phyloP scores from a whole-genome alignment of 2,797 vertebrate species.

The Momotus momota region DNA sequence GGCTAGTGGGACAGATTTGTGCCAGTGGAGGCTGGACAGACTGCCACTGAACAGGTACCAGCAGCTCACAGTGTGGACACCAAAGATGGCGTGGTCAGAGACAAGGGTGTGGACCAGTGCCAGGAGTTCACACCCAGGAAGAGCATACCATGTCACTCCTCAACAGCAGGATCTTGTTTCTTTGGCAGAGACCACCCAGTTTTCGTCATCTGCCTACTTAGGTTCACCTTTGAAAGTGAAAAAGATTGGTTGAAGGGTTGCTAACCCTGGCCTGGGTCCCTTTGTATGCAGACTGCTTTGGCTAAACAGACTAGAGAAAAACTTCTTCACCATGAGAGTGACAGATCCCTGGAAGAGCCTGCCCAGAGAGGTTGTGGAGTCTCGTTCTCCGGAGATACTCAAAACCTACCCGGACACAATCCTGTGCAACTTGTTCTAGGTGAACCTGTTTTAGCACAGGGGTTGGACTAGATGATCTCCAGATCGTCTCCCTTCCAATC shows the following conservation, averaged over 20 bases:
- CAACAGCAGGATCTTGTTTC: background rate
- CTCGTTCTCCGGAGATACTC: background rate
- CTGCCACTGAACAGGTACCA: background rate
- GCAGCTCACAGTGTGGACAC: background rate
- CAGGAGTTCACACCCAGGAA: fast-evolving
- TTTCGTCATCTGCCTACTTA: background rate
- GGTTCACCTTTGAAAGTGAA: background rate
- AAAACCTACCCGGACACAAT: background rate
- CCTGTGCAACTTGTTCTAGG: background rate
- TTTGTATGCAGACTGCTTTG: background rate
- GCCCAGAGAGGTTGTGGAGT: background rate
- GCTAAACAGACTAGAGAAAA: background rate
- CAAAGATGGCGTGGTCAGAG: background rate
- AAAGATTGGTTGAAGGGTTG: background rate
- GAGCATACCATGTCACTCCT: background rate
- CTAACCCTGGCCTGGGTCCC: background rate
- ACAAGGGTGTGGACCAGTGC: too few species aligned
- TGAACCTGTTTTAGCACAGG: background rate
- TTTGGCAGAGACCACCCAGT: background rate
- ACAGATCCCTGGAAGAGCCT: background rate
- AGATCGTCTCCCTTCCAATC: background rate
- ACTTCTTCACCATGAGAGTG: background rate
- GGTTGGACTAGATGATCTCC: background rate
- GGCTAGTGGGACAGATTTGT: background rate
- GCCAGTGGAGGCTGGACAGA: background rate